phyloP scores from a whole-genome alignment of 2,113 vertebrate genomes.

The Alethe castanea region DNA sequence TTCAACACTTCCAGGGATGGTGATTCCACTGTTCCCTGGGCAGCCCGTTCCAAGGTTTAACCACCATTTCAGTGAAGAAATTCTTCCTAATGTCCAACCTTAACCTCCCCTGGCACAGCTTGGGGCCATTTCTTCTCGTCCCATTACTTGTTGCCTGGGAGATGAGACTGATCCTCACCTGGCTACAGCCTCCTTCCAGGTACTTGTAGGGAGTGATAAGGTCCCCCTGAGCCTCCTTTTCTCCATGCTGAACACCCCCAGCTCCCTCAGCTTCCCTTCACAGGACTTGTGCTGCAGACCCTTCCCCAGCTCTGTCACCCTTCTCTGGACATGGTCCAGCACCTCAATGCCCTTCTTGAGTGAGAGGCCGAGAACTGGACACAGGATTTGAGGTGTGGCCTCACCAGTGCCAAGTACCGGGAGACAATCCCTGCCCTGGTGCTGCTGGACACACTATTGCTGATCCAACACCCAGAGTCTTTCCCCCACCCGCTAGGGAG shows the following conservation, averaged over 20 bases:
- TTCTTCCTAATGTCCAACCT: background rate
- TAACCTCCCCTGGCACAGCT: background rate
- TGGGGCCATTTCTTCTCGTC: background rate
- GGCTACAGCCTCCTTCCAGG: background rate
- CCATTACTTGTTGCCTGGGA: background rate
- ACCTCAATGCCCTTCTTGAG: background rate
- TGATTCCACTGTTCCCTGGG: background rate
- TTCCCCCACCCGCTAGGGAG: accelerated
- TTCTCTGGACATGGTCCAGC: background rate
- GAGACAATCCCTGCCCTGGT: background rate
- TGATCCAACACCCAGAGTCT: background rate
- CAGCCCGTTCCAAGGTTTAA: background rate
- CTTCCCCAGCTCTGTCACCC: background rate
- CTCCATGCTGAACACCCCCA: background rate
- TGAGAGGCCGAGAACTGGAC: background rate
- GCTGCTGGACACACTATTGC: background rate
- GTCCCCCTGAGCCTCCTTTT: background rate
- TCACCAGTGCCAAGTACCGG: background rate
- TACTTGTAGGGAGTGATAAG: background rate
- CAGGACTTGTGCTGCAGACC: background rate
- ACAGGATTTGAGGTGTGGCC: background rate
- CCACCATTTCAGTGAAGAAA: background rate
- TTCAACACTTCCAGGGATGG: background rate
- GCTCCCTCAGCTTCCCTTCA: background rate
- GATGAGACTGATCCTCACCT: background rate